phyloP scores from a whole-genome alignment of 2,888 invertebrate genomes.

The Ochropleura leucogaster region DNA sequence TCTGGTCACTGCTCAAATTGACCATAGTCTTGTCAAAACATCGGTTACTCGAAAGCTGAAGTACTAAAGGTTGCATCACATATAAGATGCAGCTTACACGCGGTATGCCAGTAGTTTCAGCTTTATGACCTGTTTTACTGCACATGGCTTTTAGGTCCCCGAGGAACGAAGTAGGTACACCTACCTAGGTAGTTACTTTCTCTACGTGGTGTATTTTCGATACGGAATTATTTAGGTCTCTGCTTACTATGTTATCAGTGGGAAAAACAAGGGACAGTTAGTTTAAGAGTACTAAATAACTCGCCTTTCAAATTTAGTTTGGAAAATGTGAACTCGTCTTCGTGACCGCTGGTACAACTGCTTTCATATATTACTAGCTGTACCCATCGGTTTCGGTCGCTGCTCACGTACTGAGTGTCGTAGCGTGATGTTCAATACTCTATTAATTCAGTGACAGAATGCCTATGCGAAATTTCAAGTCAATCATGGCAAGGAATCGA shows the following conservation, averaged over 20 bases:
- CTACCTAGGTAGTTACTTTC: conserved; percentile 16
- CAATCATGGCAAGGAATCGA: no score
- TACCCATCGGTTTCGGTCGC: no score
- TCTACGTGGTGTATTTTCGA: conserved; percentile 31
- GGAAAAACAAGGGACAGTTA: neutral
- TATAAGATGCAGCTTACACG: conserved; percentile 60
- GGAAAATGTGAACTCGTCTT: no score
- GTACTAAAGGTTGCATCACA: conserved; percentile 44
- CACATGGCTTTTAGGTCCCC: conserved; percentile 59
- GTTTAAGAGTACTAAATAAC: no score
- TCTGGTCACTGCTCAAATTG: neutral
- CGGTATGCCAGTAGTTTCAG: conserved; percentile 39
- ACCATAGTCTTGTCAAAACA: neutral
- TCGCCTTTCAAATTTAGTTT: no score
- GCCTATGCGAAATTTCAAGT: no score
- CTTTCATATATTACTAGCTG: no score
- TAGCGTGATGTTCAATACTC: no score
- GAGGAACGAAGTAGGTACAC: conserved; percentile 14
- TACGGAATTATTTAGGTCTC: neutral
- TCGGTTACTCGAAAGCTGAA: conserved; percentile 18
- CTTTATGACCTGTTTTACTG: conserved; percentile 58
- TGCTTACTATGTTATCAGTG: conserved; percentile 8
- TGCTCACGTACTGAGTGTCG: no score
- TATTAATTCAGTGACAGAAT: no score
- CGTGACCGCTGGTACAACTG: no score